Percentiles rank a stretch among this genome's conserved stretches.
These are phyloP conservation scores for Busseola fusca DNA, from an alignment of 2,888 invertebrate genomes.

Conservation along the genomic window DNA sequence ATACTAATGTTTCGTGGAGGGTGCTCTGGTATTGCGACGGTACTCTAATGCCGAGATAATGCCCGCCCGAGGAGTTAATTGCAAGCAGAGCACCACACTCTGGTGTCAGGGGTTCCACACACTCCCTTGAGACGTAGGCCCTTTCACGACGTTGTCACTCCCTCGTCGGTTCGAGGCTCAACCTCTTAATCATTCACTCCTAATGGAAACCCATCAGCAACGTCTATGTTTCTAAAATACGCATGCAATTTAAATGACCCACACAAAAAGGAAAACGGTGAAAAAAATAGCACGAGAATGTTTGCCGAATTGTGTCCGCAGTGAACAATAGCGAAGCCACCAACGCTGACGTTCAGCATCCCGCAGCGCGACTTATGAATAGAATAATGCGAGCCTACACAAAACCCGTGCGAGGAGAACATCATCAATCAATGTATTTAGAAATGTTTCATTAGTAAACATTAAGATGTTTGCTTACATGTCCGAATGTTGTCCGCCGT, in stretches of 20 bases:
- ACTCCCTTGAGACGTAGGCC: slow-evolving; percentile 71
- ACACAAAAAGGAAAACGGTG: slow-evolving; percentile 70
- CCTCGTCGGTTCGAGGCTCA: slow-evolving; percentile 66
- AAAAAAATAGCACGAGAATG: slow-evolving; percentile 78
- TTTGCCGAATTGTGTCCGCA: slow-evolving; percentile 81
- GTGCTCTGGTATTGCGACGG: slow-evolving; percentile 52
- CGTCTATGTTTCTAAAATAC: slow-evolving; percentile 76
- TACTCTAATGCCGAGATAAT: slow-evolving; percentile 83
- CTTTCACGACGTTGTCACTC: slow-evolving; percentile 56
- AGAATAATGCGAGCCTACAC: slow-evolving; percentile 84
- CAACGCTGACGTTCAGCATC: slow-evolving; percentile 82
- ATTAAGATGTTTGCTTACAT: slow-evolving; percentile 89
- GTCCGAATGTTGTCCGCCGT: slow-evolving; percentile 83
- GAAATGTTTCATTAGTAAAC: slow-evolving; percentile 89
- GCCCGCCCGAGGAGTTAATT: slow-evolving; percentile 86
- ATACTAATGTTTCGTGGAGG: slow-evolving; percentile 64
- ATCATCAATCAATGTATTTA: slow-evolving; percentile 87
- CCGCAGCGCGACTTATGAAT: slow-evolving; percentile 86
- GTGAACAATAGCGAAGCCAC: slow-evolving; percentile 85
- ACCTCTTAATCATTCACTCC: slow-evolving; percentile 86
- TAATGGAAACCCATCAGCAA: slow-evolving; percentile 84
- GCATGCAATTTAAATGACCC: slow-evolving; percentile 86
- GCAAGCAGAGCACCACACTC: slow-evolving; percentile 84
- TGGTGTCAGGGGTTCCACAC: slow-evolving; percentile 71
- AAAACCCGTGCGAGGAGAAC: slow-evolving; percentile 81